Evolutionary conservation across 2,888 invertebrate species (phyloP).

Genomic region (Eupithecia centaureata): DNA sequence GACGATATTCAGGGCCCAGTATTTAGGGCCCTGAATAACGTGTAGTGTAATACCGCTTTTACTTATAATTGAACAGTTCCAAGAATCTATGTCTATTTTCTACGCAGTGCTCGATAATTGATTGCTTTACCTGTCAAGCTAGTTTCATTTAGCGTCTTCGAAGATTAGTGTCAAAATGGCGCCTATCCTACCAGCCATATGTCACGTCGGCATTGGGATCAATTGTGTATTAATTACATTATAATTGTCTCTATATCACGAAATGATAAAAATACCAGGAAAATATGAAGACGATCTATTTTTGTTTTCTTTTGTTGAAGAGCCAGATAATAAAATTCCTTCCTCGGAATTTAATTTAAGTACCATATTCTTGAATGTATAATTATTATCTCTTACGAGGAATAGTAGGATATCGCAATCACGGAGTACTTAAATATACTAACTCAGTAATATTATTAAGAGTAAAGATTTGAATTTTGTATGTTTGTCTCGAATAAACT

Average conservation of each 20-base stretch:
- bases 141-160: slow-evolving; percentile 19
- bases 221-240: slow-evolving; percentile 64
- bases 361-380: no score
- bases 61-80: not conserved
- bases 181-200: slow-evolving; percentile 31
- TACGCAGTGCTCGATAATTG: slow-evolving; percentile 9
- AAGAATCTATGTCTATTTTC: slow-evolving; percentile 13
- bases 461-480: no score
- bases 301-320: slow-evolving; percentile 15
- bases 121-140: slow-evolving; percentile 21
- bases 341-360: not conserved
- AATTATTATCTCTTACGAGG: slow-evolving; percentile 1
- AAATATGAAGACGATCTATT: slow-evolving; percentile 16
- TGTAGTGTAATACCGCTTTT: no score
- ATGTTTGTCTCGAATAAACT: no score
- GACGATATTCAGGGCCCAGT: no score
- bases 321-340: not conserved
- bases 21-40: no score
- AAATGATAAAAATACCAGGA: slow-evolving; percentile 41
- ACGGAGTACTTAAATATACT: no score
- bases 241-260: slow-evolving; percentile 56
- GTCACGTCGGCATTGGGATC: slow-evolving; percentile 50
- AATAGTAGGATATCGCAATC: not conserved
- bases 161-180: slow-evolving; percentile 39
- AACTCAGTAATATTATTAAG: no score